Evolutionary conservation across 1,140 invertebrate species (phyloP).

Genomic region (Papilio glaucus): DNA sequence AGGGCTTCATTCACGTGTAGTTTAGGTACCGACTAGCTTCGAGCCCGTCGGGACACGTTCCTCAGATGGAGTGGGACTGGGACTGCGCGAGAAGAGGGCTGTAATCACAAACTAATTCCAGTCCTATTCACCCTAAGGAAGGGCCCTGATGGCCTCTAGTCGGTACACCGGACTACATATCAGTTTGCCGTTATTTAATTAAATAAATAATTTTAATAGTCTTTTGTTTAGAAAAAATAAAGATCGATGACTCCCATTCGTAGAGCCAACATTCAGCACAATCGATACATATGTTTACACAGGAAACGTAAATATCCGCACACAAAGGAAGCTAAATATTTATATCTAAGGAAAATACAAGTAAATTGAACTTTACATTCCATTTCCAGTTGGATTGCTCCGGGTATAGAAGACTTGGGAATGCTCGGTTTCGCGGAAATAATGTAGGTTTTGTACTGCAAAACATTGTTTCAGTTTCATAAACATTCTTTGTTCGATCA

Average conservation of each 20-base stretch:
- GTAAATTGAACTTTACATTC: constrained; percentile 38
- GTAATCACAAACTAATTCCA: no score
- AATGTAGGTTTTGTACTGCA: constrained; percentile 26
- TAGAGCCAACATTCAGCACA: background rate
- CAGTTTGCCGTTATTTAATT: no score
- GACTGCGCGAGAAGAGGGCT: no score
- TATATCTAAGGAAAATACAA: constrained; percentile 33
- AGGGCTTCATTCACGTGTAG: no score
- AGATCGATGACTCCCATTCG: background rate
- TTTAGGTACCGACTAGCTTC: no score
- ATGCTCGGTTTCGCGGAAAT: constrained; percentile 21
- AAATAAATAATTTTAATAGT: no score
- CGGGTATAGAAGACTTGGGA: constrained; percentile 29
- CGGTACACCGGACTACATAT: no score
- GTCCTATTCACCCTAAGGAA: no score
- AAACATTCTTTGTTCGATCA: constrained; percentile 3
- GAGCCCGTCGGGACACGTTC: no score
- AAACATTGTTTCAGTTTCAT: constrained; percentile 12
- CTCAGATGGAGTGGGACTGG: no score
- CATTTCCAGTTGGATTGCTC: constrained; percentile 37
- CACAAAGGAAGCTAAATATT: constrained; percentile 32
- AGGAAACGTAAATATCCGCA: constrained; percentile 21
- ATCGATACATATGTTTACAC: background rate
- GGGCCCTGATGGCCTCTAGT: no score
- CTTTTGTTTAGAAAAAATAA: background rate